A percentile compares a stretch with the other conserved stretches of the same genome.
phyloP scores from a whole-genome alignment of 2,888 invertebrate species.

The Chloroclystis v-ata region DNA sequence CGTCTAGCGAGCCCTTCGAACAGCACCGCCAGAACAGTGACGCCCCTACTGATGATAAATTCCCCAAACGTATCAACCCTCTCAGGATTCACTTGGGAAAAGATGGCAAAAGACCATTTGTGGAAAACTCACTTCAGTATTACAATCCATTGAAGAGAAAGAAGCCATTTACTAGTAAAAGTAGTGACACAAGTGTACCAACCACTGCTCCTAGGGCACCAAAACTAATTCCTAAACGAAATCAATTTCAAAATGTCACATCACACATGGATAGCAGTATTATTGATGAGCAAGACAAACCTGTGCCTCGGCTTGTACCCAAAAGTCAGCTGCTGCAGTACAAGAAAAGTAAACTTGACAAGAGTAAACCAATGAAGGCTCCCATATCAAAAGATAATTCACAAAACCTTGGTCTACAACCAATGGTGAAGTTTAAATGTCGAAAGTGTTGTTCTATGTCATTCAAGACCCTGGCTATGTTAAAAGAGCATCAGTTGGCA shows the following conservation, averaged over 20 bases:
- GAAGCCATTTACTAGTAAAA: slow-evolving; percentile 51
- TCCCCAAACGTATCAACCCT: slow-evolving; percentile 66
- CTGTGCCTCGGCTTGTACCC: slow-evolving; percentile 69
- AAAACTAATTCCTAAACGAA: slow-evolving; percentile 63
- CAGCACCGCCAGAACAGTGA: slow-evolving; percentile 46
- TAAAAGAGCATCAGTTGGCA: slow-evolving; percentile 83
- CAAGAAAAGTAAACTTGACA: slow-evolving; percentile 68
- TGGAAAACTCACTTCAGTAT: slow-evolving; percentile 61
- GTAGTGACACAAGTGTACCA: slow-evolving; percentile 50
- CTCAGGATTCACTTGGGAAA: slow-evolving; percentile 58
- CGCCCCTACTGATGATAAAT: slow-evolving; percentile 52
- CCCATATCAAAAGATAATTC: slow-evolving; percentile 77
- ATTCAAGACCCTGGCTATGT: slow-evolving; percentile 80
- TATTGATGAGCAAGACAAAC: slow-evolving; percentile 65
- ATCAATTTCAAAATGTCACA: slow-evolving; percentile 59
- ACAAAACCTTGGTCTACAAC: slow-evolving; percentile 84
- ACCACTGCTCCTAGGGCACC: slow-evolving; percentile 54
- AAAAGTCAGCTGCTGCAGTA: slow-evolving; percentile 68
- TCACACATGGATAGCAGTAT: slow-evolving; percentile 43
- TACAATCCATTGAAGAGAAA: slow-evolving; percentile 58
- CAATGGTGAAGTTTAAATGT: slow-evolving; percentile 85
- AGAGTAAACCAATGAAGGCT: slow-evolving; percentile 49
- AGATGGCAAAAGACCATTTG: slow-evolving; percentile 67
- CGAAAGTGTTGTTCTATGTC: slow-evolving; percentile 84
- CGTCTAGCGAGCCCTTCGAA: slow-evolving; percentile 40